Base-by-base conservation (phyloP, 2,888 invertebrate genomes). In the Phyto melanocephala region DNA sequence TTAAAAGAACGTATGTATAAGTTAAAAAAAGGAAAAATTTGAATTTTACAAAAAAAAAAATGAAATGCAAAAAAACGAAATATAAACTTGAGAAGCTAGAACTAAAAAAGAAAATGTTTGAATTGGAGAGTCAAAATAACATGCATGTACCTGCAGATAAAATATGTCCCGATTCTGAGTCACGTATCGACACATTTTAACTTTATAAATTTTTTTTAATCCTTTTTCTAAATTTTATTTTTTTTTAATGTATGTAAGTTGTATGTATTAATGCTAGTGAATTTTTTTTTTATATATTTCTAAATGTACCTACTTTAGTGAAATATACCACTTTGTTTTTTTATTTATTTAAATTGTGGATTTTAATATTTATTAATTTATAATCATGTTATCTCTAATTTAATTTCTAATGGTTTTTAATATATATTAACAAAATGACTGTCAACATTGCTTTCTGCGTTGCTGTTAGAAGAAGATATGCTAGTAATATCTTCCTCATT, bases 1-100 rank as follows among this genome's bases (percentile, higher is more conserved):
- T 17, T 7, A n/a, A 13, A 20, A 7, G 17, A 33, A n/a, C n/a
- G n/a, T n/a, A n/a, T n/a, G n/a, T n/a, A n/a, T n/a, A n/a, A n/a
- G n/a, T n/a, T n/a, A n/a, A 1, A 13, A 65, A 20, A 65, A 65
- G 20, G 50, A 65, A 50, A 65, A 35, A 2, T 47, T 65, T 50
- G 45, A 47, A 17, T 47, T 17, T 47, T 17, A 7, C 5, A n/a
- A n/a, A n/a, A n/a, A 47, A 47, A 45, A 45, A 45, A 45, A 45
- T 45, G 0, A 45, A 45, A 8, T 45, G 17, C 17, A n/a, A 45
- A 45, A 17, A 0, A 45, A 45, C 45, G 8, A 45, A 45, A 45
- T 17, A 17, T 4, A 45, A 45, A 45, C 15, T 45, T 45, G 45
- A 15, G 17, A 15, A 45, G 6, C 1, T 45, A 5, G 45, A 45